Evolutionary conservation across 2,888 invertebrate species (phyloP).

Genomic region (Zeuzera pyrina): DNA sequence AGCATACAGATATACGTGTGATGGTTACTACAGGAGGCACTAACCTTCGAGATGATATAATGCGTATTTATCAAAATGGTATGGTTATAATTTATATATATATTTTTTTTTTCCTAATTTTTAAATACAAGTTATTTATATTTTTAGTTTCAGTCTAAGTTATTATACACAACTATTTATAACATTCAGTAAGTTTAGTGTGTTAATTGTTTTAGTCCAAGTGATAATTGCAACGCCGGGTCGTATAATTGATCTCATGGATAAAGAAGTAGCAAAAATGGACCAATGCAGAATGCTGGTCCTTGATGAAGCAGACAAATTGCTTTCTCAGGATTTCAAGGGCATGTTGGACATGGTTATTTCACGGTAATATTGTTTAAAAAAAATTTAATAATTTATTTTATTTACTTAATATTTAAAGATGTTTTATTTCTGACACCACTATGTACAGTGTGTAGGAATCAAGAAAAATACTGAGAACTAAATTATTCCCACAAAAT

Average conservation of each 20-base stretch:
- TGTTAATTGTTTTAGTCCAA: constrained; percentile 80
- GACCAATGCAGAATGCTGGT: constrained; percentile 97
- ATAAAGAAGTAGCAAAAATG: constrained; percentile 96
- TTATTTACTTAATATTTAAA: not conserved
- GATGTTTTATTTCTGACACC: too few species aligned
- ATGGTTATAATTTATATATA: constrained; percentile 19
- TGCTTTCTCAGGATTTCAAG: constrained; percentile 99
- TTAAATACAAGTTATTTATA: not conserved
- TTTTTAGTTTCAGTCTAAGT: not conserved
- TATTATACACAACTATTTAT: not conserved
- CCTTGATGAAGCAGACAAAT: constrained; percentile 98
- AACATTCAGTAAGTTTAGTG: not conserved
- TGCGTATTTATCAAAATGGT: constrained; percentile 99
- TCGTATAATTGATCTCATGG: constrained; percentile 99
- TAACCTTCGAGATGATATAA: constrained; percentile 97
- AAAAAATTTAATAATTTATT: not conserved
- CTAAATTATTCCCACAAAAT: too few species aligned
- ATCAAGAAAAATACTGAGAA: too few species aligned
- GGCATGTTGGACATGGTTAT: constrained; percentile 99
- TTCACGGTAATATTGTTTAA: constrained; percentile 47
- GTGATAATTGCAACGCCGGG: constrained; percentile 99
- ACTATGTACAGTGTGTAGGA: too few species aligned
- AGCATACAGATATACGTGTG: constrained; percentile 96
- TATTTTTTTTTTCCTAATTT: not conserved
- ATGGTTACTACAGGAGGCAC: constrained; percentile 99